Percentiles rank a stretch among this genome's conserved stretches.
Conservation (phyloP, 2,888 invertebrate species). For the Galeruca laticollis region DNA sequence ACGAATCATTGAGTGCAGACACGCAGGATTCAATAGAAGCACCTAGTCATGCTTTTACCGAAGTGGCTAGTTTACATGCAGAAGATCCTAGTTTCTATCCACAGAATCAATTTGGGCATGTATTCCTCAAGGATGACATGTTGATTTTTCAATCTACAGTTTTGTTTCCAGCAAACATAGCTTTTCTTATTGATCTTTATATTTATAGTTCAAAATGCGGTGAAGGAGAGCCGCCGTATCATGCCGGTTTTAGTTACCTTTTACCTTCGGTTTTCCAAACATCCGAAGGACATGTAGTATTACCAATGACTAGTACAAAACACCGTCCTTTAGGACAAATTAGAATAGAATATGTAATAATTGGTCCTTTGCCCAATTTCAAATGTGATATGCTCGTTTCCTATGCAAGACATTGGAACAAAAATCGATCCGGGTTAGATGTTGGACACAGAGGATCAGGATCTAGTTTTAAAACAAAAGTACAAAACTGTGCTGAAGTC, state of each 20-base stretch:
- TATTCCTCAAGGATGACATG: constrained; percentile 79
- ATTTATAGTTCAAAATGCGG: constrained; percentile 75
- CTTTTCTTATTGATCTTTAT: constrained; percentile 88
- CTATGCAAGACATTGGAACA: constrained; percentile 89
- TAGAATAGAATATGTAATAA: constrained; percentile 72
- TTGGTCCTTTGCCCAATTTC: constrained; percentile 74
- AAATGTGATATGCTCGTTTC: constrained; percentile 83
- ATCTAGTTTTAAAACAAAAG: constrained; percentile 83
- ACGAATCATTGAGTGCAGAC: constrained; percentile 76
- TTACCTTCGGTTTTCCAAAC: constrained; percentile 85
- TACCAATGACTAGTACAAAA: constrained; percentile 90
- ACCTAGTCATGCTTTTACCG: constrained; percentile 69
- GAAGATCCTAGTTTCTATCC: constrained; percentile 76
- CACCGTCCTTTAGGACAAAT: constrained; percentile 90
- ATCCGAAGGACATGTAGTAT: constrained; percentile 81
- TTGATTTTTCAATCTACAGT: constrained; percentile 84
- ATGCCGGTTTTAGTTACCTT: constrained; percentile 91
- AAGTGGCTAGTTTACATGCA: constrained; percentile 75
- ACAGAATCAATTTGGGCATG: constrained; percentile 87
- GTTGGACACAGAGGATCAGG: constrained; percentile 97
- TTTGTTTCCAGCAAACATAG: constrained; percentile 79
- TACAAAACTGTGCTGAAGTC: constrained; percentile 79
- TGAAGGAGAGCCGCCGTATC: constrained; percentile 81
- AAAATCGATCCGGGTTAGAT: constrained; percentile 87
- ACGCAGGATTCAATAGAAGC: constrained; percentile 71